Evolutionary conservation across 2,888 invertebrate genomes (phyloP).

Genomic region (Pterostichus niger): DNA sequence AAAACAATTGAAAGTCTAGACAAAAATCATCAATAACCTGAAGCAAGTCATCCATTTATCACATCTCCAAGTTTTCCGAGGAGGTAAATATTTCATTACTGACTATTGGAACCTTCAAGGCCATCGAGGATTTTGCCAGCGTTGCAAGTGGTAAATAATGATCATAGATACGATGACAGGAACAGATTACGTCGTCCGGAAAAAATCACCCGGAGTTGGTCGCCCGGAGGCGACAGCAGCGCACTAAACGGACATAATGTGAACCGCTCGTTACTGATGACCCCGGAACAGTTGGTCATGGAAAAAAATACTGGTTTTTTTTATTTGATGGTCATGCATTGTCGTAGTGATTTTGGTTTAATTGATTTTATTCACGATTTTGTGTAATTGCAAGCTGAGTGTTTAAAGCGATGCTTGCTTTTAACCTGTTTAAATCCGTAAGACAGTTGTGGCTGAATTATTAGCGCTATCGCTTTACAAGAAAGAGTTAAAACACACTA

Average conservation of each 20-base stretch:
- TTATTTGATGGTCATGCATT: too few species aligned
- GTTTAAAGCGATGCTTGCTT: too few species aligned
- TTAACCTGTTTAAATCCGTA: too few species aligned
- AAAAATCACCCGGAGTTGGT: constrained; percentile 1
- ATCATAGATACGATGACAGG: constrained; percentile 35
- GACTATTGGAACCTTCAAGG: background rate
- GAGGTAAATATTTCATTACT: background rate
- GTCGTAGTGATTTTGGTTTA: too few species aligned
- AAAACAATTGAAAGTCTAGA: constrained; percentile 6
- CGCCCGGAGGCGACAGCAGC: background rate
- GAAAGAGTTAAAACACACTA: too few species aligned
- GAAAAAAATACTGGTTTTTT: too few species aligned
- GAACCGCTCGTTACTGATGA: too few species aligned
- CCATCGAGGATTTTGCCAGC: constrained; percentile 5
- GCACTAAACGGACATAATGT: constrained; percentile 7
- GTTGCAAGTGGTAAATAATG: constrained; percentile 50
- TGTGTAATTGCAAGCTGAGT: too few species aligned
- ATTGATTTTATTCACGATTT: too few species aligned
- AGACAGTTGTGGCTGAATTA: too few species aligned
- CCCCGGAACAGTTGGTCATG: too few species aligned
- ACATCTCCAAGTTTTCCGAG: background rate
- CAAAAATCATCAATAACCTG: background rate
- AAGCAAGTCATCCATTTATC: background rate
- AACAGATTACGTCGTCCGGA: constrained; percentile 16
- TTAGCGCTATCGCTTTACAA: too few species aligned